These are phyloP conservation scores for Phataginus tricuspis DNA, from an alignment of 2,797 vertebrate genomes.

Conservation along the genomic window DNA sequence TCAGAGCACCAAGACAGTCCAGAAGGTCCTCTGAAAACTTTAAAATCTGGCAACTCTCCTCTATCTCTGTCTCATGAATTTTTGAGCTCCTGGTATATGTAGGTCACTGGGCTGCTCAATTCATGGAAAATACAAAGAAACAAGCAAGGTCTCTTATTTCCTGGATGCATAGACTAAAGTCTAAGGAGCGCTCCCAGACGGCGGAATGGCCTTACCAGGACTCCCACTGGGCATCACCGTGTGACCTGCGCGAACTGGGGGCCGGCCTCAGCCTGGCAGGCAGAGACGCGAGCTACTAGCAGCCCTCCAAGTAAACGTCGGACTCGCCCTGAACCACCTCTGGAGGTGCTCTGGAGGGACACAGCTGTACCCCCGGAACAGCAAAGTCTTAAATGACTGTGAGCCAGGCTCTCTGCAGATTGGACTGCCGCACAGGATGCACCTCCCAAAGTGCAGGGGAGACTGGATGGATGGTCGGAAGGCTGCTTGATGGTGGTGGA, in stretches of 20 bases:
- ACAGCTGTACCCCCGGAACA: rapidly evolving
- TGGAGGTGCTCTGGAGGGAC: neutral
- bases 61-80: neutral
- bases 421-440: neutral
- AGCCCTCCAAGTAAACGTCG: rapidly evolving
- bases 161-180: neutral
- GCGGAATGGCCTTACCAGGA: no score
- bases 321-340: neutral
- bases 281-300: neutral
- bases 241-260: neutral
- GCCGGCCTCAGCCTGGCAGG: neutral
- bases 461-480: neutral
- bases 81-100: neutral
- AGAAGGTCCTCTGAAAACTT: neutral
- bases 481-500: neutral
- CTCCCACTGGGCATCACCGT: rapidly evolving
- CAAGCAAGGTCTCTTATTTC: neutral
- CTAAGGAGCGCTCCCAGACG: neutral
- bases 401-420: neutral
- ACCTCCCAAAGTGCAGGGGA: neutral
- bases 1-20: neutral
- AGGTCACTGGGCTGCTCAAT: neutral
- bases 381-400: rapidly evolving
- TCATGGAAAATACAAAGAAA: neutral
- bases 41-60: neutral